Evolutionary conservation across 1,140 invertebrate species (phyloP), one percentile per base, ranked within the genome.

Genomic region (Meloidogyne chitwoodi): DNA sequence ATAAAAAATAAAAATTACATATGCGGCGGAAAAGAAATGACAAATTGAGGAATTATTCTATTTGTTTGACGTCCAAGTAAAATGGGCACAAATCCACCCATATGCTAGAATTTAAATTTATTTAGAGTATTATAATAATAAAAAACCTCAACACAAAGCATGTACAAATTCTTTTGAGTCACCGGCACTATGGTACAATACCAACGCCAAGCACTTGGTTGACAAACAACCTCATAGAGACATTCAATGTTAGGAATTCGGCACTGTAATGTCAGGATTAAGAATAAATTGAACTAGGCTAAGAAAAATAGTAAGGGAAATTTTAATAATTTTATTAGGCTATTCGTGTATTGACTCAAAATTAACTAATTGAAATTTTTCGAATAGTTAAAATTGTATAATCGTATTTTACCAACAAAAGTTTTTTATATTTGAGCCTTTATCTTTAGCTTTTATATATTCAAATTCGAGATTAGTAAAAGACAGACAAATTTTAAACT

Each of bases 1-100:
- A 24, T 29, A 29, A 62, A 48, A 62, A 14, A 56, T 72, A 10
- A n/a, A 6, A 64, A 29, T 34, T 63, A 34, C 71, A 80, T 27
- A 69, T 78, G 91, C 88, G 95, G 93, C 0, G 95, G 95, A 89
- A 98, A 93, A 86, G 93, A 98, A 82, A 99, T 98, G 38, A 98
- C 93, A 88, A 99, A 99, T 88, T 98, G 96, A 0, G 96, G 96
- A 66, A 94, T 90, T 67, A 99, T 93, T 89, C 98, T 98, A 85
- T 94, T 96, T 6, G 93, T 96, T 72, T 95, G 89, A 84, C 96
- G 93, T 19, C 95, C 96, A 86, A 97, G 96, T 16, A 99, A 90
- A 48, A 99, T 90, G 0, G 96, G 96, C 68, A 99, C 93, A 12
- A 98, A 89, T 12, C 95, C 96, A 2, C 96, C 96, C 1, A 98